phyloP scores from a whole-genome alignment of 2,113 vertebrate genomes.

The Oenanthe oenanthe region DNA sequence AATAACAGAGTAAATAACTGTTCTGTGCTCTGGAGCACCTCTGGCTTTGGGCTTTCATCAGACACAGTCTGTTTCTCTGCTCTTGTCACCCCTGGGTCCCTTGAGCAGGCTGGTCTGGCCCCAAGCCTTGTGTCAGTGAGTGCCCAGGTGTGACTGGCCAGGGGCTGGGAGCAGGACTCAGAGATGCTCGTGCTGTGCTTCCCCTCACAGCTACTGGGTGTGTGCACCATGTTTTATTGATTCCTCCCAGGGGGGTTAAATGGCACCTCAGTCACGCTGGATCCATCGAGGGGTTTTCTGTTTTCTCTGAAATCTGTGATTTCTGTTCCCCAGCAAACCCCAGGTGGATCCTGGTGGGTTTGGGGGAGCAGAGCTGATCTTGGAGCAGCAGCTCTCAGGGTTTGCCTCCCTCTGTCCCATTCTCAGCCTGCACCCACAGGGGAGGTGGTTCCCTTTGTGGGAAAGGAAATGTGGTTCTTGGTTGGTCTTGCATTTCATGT shows the following conservation, averaged over 20 bases:
- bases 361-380: accelerated
- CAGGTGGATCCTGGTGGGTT: too few species aligned
- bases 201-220: not conserved
- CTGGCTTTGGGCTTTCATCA: not conserved
- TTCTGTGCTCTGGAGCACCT: not conserved
- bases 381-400: not conserved
- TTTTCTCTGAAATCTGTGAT: too few species aligned
- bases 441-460: accelerated
- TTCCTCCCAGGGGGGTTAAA: too few species aligned
- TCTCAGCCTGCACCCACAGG: not conserved
- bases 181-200: not conserved
- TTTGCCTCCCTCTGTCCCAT: accelerated
- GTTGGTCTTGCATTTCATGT: not conserved
- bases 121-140: not conserved
- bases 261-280: too few species aligned
- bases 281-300: too few species aligned
- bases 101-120: not conserved
- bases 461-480: accelerated
- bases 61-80: not conserved
- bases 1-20: too few species aligned
- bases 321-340: not conserved
- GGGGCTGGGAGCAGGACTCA: not conserved
- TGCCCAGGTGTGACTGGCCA: not conserved
- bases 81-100: not conserved
- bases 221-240: too few species aligned